These are phyloP conservation scores for Pantala flavescens DNA, from an alignment of 1,140 invertebrate species.

Conservation along the genomic window DNA sequence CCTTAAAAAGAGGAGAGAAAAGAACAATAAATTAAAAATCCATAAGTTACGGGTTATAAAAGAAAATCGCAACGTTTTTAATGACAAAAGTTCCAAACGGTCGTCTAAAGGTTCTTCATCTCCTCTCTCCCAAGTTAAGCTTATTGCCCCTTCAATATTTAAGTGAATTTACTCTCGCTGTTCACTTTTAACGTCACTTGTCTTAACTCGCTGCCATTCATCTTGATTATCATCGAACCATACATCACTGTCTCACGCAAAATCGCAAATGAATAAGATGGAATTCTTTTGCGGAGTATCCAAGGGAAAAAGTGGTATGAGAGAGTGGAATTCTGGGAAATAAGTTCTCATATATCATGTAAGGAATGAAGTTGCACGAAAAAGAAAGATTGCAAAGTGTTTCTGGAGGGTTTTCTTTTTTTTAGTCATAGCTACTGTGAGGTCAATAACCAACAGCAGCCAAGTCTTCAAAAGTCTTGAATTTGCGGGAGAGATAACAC, in stretches of 20 bases:
- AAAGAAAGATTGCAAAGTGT: too few relatives aligned
- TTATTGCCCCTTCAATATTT: background rate
- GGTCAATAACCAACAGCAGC: too few relatives aligned
- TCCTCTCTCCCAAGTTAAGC: background rate
- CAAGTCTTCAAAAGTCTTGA: too few relatives aligned
- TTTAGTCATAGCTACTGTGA: too few relatives aligned
- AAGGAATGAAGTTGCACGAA: too few relatives aligned
- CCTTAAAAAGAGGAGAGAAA: too few relatives aligned
- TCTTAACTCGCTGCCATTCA: background rate
- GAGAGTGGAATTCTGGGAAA: background rate
- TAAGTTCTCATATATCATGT: background rate
- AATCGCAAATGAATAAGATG: background rate
- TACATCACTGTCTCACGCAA: background rate
- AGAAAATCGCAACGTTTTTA: too few relatives aligned
- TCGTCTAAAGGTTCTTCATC: background rate
- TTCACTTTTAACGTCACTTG: background rate
- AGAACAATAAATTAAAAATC: too few relatives aligned
- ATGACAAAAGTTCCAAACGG: background rate
- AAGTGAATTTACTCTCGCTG: background rate
- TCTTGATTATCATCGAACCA: constrained; percentile 3
- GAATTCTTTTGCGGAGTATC: background rate
- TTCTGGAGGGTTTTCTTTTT: too few relatives aligned
- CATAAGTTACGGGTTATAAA: too few relatives aligned
- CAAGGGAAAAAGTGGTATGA: background rate
- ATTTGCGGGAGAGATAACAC: too few relatives aligned